Evolutionary conservation across 2,797 vertebrate genomes (phyloP).

Genomic region (Eulemur mongoz): DNA sequence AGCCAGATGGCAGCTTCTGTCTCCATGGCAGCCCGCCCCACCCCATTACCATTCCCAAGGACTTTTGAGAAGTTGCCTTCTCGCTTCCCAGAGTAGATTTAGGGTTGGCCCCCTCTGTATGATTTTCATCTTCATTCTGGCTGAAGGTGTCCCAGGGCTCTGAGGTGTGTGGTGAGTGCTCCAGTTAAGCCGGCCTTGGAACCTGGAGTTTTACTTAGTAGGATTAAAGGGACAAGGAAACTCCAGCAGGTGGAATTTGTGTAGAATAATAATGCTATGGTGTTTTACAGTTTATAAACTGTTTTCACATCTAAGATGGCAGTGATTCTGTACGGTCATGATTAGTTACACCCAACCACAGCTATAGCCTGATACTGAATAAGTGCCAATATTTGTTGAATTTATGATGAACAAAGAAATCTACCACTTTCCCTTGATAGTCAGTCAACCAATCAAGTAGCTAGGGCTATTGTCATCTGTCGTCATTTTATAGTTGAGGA

Average conservation of each 20-base stretch:
- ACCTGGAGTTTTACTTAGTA: neutral
- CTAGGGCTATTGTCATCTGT: neutral
- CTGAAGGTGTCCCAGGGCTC: neutral
- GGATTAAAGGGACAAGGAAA: neutral
- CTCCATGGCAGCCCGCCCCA: neutral
- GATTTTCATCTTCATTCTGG: neutral
- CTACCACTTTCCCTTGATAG: neutral
- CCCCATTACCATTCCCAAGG: neutral
- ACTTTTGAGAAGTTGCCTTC: neutral
- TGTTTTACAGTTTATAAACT: neutral
- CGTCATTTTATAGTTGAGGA: conserved; percentile 4
- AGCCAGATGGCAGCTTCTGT: neutral
- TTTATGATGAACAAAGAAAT: conserved; percentile 2
- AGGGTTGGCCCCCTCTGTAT: neutral
- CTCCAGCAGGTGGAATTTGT: neutral
- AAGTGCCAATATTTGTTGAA: neutral
- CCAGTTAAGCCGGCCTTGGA: neutral
- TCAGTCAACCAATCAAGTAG: neutral
- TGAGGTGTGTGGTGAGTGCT: neutral
- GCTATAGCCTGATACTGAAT: neutral
- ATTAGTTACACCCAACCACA: neutral
- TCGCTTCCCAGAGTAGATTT: neutral
- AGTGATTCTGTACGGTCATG: neutral
- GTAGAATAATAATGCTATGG: neutral
- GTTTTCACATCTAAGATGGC: neutral